phyloP scores from a whole-genome alignment of 2,113 vertebrate genomes.

The Platysteira castanea region DNA sequence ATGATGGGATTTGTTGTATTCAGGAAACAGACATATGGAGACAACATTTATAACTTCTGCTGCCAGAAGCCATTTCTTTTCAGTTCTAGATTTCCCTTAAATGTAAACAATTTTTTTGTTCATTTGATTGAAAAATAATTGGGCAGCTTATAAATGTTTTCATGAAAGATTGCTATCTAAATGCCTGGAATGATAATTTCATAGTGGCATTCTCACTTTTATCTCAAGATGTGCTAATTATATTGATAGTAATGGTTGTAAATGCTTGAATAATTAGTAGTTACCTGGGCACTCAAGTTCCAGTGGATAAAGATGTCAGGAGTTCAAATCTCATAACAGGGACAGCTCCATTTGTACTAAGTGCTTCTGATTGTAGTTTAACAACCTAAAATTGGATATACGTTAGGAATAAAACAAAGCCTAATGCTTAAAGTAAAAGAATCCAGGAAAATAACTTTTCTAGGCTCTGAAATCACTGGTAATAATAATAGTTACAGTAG shows the following conservation, averaged over 20 bases:
- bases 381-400: conserved; percentile 67
- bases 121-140: background rate
- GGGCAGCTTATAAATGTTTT: background rate
- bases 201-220: background rate
- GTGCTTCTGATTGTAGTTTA: conserved; percentile 79
- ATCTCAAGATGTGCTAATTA: background rate
- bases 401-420: background rate
- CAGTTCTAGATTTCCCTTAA: background rate
- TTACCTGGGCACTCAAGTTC: conserved; percentile 81
- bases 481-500: background rate
- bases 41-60: background rate
- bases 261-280: conserved; percentile 44
- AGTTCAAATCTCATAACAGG: conserved; percentile 78
- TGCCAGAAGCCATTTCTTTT: background rate
- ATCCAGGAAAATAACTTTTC: background rate
- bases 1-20: background rate
- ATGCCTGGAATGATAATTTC: background rate
- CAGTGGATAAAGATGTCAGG: conserved; percentile 75
- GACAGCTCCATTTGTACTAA: conserved; percentile 74
- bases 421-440: background rate
- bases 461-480: background rate
- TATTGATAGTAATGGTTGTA: background rate
- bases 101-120: background rate
- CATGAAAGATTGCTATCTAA: background rate
- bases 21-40: background rate